Conservation (phyloP, 35 echinoderm and acorn worm species). For the Lytechinus variegatus region DNA sequence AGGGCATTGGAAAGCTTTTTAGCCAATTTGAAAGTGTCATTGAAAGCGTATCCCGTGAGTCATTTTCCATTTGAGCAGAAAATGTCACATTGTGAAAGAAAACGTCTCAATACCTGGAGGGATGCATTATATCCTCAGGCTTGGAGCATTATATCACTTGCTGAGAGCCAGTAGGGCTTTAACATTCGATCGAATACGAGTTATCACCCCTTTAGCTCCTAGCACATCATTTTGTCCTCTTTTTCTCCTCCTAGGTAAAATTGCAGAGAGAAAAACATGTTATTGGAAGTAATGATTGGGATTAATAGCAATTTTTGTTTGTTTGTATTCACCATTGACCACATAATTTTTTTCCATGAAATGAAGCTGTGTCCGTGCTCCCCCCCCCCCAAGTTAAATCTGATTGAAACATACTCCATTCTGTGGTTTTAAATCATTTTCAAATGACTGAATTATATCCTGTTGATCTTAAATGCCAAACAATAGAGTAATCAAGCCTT, state of each 20-base stretch:
- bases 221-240: background rate
- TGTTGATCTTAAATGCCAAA: background rate
- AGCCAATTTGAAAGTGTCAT: background rate
- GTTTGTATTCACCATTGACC: background rate
- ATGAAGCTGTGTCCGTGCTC: background rate
- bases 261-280: slow-evolving; percentile 12
- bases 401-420: background rate
- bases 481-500: background rate
- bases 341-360: background rate
- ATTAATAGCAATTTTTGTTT: background rate
- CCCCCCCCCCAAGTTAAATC: background rate
- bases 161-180: background rate
- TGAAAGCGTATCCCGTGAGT: background rate
- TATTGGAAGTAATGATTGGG: background rate
- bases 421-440: background rate
- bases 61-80: background rate
- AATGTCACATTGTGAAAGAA: slow-evolving; percentile 1
- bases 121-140: background rate
- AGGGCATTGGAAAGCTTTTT: background rate
- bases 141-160: background rate
- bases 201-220: background rate
- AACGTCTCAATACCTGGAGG: background rate
- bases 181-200: background rate
- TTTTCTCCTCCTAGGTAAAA: background rate
- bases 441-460: background rate